Base-by-base conservation (phyloP, 2,113 vertebrate species). In the Amblyornis subalaris region DNA sequence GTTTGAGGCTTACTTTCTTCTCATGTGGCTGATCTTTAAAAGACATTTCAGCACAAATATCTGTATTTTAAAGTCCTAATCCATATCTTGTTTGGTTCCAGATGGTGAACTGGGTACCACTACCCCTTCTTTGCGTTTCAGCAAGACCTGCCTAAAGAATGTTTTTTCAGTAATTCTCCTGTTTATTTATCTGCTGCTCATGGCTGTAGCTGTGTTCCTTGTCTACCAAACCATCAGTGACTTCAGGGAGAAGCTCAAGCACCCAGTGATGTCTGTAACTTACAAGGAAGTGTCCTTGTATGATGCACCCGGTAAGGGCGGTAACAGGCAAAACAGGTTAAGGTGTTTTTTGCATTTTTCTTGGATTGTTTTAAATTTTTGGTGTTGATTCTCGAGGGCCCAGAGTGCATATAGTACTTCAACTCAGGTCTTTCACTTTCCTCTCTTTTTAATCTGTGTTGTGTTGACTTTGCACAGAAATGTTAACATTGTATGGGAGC, bases 201-300 rank as follows among this genome's bases (percentile, higher is more conserved):
- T 99, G 75, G 98, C 98, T 0, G 98, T 99, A 66, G 99, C 99
- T 0, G 98, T 97, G 44, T 99, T 99, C 97, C 97, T 99, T 94
- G 99, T 99, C 94, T 99, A 99, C 95, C 99, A 99, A 97, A 99
- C 99, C 84, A 99, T 99, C 97, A 98, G 97, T 1, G 99, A 99
- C 97, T 99, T 99, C 88, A 94, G 98, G 66, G 98, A 98, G 85
- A 99, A 99, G 85, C 97, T 99, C 77, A 99, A 98, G 91, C 98
- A 99, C 89, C 99, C 99, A 0, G 99, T 99, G 74, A 99, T 99
- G 99, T 99, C 99, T 0, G 99, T 99, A 94, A 99, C 98, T 38
- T 99, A 99, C 94, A 99, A 99, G 93, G 99, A 99, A 88, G 99
- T 99, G 29, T 98, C 98, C 44, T 95, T 93, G n/a, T 99, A 99